Evolutionary conservation across 2,888 invertebrate species (phyloP).

Genomic region (Spicauda simplicius): DNA sequence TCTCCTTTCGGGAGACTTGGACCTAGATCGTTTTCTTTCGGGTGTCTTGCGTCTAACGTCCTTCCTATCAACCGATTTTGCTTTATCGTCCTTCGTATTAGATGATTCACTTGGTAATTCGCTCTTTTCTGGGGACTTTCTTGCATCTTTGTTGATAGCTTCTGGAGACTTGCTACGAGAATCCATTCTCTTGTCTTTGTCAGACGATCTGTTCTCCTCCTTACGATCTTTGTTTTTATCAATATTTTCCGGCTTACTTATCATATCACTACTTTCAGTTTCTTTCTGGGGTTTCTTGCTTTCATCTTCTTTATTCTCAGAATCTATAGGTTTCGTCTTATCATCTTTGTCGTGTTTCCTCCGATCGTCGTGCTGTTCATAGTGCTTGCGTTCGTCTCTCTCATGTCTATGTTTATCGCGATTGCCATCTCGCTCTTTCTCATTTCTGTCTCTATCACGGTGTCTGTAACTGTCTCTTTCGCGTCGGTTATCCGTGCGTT

Average conservation of each 20-base stretch:
- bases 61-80: background rate
- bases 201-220: constrained; percentile 10
- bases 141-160: background rate
- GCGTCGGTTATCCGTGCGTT: constrained; percentile 51
- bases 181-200: constrained; percentile 12
- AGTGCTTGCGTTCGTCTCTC: constrained; percentile 42
- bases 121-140: constrained; percentile 3
- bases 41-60: constrained; percentile 1
- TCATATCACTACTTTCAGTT: background rate
- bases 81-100: constrained; percentile 7
- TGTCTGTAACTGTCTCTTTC: constrained; percentile 48
- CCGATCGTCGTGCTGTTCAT: constrained; percentile 37
- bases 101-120: background rate
- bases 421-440: constrained; percentile 42
- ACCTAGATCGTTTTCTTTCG: constrained; percentile 14
- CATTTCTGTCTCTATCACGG: constrained; percentile 50
- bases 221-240: constrained; percentile 39
- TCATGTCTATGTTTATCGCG: constrained; percentile 45
- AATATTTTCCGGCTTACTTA: constrained; percentile 17
- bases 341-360: constrained; percentile 39
- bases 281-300: constrained; percentile 6
- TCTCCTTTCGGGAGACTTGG: constrained; percentile 20
- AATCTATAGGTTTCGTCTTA: constrained; percentile 21
- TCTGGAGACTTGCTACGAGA: constrained; percentile 30
- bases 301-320: constrained; percentile 33